These are phyloP conservation scores for Odontamblyopus lacepedii DNA, from an alignment of 2,797 vertebrate species.

Conservation along the genomic window DNA sequence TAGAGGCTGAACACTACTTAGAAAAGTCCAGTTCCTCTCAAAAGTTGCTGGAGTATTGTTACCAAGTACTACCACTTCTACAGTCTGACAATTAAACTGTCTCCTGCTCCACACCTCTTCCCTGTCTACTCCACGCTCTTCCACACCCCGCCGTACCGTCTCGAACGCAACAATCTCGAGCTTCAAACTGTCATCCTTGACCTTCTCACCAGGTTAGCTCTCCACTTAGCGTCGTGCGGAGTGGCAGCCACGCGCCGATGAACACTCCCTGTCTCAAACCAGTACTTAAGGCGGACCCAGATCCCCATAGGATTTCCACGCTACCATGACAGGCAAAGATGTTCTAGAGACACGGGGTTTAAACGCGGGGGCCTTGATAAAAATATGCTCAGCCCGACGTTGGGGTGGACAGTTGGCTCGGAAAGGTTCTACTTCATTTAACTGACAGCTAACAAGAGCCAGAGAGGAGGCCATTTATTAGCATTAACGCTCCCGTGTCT, in stretches of 20 bases:
- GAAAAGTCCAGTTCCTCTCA: no score
- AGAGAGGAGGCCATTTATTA: slow-evolving; percentile 50
- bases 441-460: slow-evolving; percentile 60
- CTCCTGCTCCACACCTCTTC: background rate
- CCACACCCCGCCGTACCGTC: slow-evolving; percentile 2
- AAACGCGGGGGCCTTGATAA: slow-evolving; percentile 31
- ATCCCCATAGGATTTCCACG: slow-evolving; percentile 26
- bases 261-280: slow-evolving; percentile 43
- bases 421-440: slow-evolving; percentile 47
- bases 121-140: background rate
- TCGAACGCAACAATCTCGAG: slow-evolving; percentile 18
- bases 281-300: slow-evolving; percentile 40
- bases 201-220: slow-evolving; percentile 51
- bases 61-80: no score
- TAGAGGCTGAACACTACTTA: no score
- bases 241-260: slow-evolving; percentile 38
- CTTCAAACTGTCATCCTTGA: slow-evolving; percentile 49
- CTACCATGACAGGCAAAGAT: slow-evolving; percentile 52
- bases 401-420: slow-evolving; percentile 45
- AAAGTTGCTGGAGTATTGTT: no score
- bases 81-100: background rate
- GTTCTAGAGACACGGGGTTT: slow-evolving; percentile 46
- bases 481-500: slow-evolving; percentile 43
- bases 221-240: slow-evolving; percentile 32
- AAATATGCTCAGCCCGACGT: slow-evolving; percentile 35